A percentile compares a stretch with the other conserved stretches of the same genome.
These are phyloP conservation scores for Oostethus manadensis DNA, from an alignment of 2,113 vertebrate species.

Conservation along the genomic window DNA sequence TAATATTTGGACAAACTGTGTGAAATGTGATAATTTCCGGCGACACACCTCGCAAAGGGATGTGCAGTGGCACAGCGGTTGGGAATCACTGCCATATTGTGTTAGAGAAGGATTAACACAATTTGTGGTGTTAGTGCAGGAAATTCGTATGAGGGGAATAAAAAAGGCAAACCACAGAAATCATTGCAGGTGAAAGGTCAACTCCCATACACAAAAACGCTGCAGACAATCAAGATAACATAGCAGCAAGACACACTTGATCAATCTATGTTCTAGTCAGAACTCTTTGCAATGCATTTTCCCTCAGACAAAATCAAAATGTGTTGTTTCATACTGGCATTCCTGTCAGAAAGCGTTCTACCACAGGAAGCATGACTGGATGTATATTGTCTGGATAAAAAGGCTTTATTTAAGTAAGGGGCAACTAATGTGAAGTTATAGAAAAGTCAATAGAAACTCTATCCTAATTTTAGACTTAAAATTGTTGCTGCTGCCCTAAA, in stretches of 20 bases:
- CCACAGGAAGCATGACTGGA: too few species aligned
- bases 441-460: slow-evolving; percentile 8
- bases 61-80: too few species aligned
- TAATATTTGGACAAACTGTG: too few species aligned
- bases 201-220: background rate
- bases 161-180: too few species aligned
- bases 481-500: background rate
- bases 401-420: background rate
- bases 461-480: background rate
- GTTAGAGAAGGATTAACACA: background rate
- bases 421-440: slow-evolving; percentile 10
- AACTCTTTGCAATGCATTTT: background rate
- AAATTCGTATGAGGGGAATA: background rate
- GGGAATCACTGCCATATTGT: too few species aligned
- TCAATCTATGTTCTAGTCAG: slow-evolving; percentile 13
- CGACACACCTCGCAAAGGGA: too few species aligned
- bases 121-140: background rate
- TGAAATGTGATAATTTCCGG: too few species aligned
- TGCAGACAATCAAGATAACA: slow-evolving; percentile 63
- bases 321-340: slow-evolving; percentile 1
- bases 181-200: slow-evolving; percentile 12
- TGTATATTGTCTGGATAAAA: too few species aligned
- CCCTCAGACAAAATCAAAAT: background rate
- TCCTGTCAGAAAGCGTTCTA: background rate
- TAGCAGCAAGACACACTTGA: slow-evolving; percentile 8